Conservation (phyloP, 2,797 vertebrate species). For the Babyrousa celebensis region DNA sequence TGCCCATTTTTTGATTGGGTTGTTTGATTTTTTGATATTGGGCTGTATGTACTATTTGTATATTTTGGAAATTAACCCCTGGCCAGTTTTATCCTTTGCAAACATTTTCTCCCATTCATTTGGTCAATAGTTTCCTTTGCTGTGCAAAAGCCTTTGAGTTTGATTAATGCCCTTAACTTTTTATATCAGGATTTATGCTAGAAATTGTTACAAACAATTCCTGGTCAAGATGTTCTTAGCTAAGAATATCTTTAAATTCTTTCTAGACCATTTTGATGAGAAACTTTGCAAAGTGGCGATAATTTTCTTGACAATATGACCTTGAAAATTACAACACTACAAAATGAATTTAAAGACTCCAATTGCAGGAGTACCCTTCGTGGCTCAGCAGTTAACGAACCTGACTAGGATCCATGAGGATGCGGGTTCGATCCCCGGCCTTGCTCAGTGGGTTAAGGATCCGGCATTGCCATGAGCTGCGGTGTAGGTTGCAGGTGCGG, state of each 20-base stretch:
- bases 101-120: not conserved
- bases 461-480: too few relatives aligned
- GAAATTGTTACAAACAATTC: not conserved
- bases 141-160: not conserved
- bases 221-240: not conserved
- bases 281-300: constrained; percentile 24
- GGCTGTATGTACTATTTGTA: not conserved
- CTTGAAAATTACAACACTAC: constrained; percentile 9
- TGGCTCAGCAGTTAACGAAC: too few relatives aligned
- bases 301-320: constrained; percentile 30
- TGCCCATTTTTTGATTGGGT: not conserved
- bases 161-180: not conserved
- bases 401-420: too few relatives aligned
- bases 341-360: constrained; percentile 16
- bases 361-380: not conserved
- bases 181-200: constrained; percentile 29
- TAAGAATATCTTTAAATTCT: constrained; percentile 58
- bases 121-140: not conserved
- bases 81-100: not conserved
- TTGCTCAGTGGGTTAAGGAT: too few relatives aligned
- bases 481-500: too few relatives aligned
- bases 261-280: not conserved
- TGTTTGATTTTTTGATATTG: not conserved
- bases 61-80: not conserved
- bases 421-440: too few relatives aligned